Evolutionary conservation across 2,797 vertebrate genomes (phyloP).

Genomic region (Chaetodon trifasciatus): DNA sequence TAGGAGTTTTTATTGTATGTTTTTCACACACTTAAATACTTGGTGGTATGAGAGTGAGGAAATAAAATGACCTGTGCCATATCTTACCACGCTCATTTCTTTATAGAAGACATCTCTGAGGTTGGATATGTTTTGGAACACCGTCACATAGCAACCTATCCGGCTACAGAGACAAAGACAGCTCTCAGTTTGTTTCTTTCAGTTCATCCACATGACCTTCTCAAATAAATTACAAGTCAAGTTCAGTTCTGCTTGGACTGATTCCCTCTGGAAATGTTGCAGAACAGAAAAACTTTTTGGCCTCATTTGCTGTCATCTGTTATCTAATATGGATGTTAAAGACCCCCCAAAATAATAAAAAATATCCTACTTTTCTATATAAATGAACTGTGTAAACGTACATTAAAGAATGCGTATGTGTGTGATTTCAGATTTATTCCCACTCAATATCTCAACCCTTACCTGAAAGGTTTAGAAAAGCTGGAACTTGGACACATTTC

Average conservation of each 20-base stretch:
- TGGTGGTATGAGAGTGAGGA: neutral
- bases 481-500: neutral
- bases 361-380: neutral
- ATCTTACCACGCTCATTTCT: conserved; percentile 95
- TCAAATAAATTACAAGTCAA: neutral
- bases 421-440: neutral
- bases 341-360: neutral
- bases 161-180: conserved; percentile 85
- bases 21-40: neutral
- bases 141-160: conserved; percentile 93
- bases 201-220: neutral
- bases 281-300: neutral
- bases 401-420: neutral
- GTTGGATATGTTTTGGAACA: conserved; percentile 97
- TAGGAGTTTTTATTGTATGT: neutral
- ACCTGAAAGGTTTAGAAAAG: neutral
- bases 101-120: conserved; percentile 95
- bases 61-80: neutral
- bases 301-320: no score
- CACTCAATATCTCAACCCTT: neutral
- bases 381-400: no score
- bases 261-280: neutral
- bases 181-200: neutral
- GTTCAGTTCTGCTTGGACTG: neutral
- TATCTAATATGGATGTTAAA: neutral